Evolutionary conservation across 1,140 invertebrate genomes (phyloP).

Genomic region (Drosophila sproati): DNA sequence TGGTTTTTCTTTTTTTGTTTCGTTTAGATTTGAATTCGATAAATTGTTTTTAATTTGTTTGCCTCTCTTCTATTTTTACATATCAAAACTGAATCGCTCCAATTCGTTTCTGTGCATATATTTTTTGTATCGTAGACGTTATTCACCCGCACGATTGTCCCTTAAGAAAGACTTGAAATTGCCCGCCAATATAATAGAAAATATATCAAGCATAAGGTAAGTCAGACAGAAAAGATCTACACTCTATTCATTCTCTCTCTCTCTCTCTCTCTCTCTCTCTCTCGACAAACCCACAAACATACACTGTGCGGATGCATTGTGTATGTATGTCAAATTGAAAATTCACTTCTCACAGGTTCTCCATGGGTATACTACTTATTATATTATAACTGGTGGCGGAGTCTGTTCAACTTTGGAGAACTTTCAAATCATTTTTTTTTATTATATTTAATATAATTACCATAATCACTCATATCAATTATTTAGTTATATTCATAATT

Average conservation of each 20-base stretch:
- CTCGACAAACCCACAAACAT: slow-evolving; percentile 12
- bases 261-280: neutral
- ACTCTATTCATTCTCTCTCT: slow-evolving; percentile 6
- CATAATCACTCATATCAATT: no score
- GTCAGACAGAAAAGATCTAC: slow-evolving; percentile 56
- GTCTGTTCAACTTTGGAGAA: no score
- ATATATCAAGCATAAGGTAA: slow-evolving; percentile 90
- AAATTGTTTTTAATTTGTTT: slow-evolving; percentile 30
- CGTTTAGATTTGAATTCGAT: slow-evolving; percentile 1
- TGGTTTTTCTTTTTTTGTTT: neutral
- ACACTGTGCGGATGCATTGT: slow-evolving; percentile 18
- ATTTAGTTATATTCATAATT: neutral
- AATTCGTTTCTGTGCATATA: slow-evolving; percentile 67
- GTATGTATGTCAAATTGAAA: neutral
- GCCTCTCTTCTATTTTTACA: slow-evolving; percentile 22
- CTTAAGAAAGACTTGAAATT: slow-evolving; percentile 90
- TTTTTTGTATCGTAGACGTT: slow-evolving; percentile 88
- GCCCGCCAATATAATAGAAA: slow-evolving; percentile 90
- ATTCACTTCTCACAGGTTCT: neutral
- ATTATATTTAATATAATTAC: no score
- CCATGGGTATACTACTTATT: neutral
- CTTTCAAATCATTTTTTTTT: no score
- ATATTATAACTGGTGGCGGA: no score
- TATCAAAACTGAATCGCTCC: slow-evolving; percentile 50
- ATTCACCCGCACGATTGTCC: slow-evolving; percentile 91